Conservation (phyloP, 2,888 invertebrate genomes). For the Orthosia gothica region DNA sequence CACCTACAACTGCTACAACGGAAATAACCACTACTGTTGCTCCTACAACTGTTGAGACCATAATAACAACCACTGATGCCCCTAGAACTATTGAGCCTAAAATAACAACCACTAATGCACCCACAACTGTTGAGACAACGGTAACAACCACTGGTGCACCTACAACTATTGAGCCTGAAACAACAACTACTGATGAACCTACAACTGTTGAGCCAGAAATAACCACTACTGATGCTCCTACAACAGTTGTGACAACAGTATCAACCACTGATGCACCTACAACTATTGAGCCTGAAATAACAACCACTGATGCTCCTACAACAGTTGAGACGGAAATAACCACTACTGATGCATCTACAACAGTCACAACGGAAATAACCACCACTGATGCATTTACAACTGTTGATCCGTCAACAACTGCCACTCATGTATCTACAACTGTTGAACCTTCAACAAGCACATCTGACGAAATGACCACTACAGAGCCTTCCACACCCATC, state of each 20-base stretch:
- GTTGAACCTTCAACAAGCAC: no score
- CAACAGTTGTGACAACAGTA: background rate
- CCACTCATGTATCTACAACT: background rate
- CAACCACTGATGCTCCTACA: background rate
- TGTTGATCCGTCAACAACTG: background rate
- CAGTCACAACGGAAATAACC: background rate
- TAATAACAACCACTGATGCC: background rate
- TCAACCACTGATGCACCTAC: background rate
- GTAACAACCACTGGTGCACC: background rate
- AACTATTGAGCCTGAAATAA: no score
- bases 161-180: background rate
- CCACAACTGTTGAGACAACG: background rate
- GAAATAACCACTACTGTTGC: rapidly evolving
- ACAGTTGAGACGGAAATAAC: no score
- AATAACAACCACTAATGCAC: background rate
- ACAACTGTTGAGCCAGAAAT: background rate
- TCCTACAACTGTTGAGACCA: no score
- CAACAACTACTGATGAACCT: background rate
- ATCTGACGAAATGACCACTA: background rate
- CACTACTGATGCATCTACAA: background rate
- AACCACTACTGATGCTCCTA: background rate
- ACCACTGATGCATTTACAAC: background rate
- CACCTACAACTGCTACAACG: no score
- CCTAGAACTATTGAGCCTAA: background rate
- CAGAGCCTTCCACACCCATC: background rate